phyloP scores from a whole-genome alignment of 1,140 invertebrate species.

The Panagrolaimus sp. region DNA sequence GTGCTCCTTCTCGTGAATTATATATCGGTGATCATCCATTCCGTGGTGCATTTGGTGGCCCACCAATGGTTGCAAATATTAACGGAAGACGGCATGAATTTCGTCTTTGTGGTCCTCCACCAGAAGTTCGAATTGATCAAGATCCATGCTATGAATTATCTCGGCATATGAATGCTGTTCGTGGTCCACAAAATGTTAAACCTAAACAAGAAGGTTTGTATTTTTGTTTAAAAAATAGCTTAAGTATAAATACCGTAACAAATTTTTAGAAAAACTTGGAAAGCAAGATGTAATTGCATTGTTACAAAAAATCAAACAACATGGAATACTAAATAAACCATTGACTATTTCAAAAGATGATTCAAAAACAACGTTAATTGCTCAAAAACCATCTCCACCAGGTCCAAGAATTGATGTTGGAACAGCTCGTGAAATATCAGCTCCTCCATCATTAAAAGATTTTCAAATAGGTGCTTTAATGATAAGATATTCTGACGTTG shows the following conservation, averaged over 20 bases:
- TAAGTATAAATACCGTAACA: no score
- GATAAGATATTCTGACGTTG: constrained; percentile 34
- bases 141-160: constrained; percentile 52
- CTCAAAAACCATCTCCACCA: constrained; percentile 5
- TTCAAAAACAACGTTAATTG: constrained; percentile 12
- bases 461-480: no score
- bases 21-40: constrained; percentile 79
- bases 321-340: constrained; percentile 5
- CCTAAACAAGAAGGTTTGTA: no score
- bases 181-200: neutral
- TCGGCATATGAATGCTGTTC: constrained; percentile 39
- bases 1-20: constrained; percentile 82
- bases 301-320: constrained; percentile 23
- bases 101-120: constrained; percentile 72
- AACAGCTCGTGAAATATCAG: neutral
- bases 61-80: constrained; percentile 75
- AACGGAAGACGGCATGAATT: constrained; percentile 76
- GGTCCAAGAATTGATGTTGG: constrained; percentile 14
- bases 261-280: no score
- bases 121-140: constrained; percentile 65
- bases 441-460: neutral
- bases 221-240: no score
- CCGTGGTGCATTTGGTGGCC: constrained; percentile 82
- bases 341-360: neutral
- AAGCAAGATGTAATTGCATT: no score